Evolutionary conservation across 2,797 vertebrate species (phyloP).

Genomic region (Nyctibius grandis): DNA sequence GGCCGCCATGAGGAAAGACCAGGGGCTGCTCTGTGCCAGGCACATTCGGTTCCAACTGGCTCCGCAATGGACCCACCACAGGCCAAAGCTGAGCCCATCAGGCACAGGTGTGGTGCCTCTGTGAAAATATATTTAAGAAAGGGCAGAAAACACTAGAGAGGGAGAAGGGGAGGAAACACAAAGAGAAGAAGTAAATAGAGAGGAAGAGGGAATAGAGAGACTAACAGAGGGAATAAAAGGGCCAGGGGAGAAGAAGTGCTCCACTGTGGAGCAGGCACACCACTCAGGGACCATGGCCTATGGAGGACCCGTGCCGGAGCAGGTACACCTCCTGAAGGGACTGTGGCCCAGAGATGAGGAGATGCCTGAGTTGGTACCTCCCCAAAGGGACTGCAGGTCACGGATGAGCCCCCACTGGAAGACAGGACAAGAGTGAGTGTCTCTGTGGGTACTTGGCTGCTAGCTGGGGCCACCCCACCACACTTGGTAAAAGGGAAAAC

Average conservation of each 20-base stretch:
- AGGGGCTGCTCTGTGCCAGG: not conserved
- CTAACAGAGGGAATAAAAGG: not conserved
- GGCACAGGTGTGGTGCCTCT: fast-evolving
- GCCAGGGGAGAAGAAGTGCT: not conserved
- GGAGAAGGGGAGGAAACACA: not conserved
- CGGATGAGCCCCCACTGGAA: not conserved
- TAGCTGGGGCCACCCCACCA: not conserved
- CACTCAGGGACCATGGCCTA: not conserved
- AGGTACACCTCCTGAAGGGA: not conserved
- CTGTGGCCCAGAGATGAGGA: not conserved
- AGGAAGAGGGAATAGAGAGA: not conserved
- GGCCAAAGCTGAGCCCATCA: not conserved
- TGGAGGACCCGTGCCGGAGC: not conserved
- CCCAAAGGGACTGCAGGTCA: not conserved
- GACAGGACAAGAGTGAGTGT: not conserved
- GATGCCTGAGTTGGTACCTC: fast-evolving
- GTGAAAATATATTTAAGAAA: not conserved
- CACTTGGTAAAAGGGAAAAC: not conserved
- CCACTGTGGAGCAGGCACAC: not conserved
- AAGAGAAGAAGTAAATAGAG: not conserved
- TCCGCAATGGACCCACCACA: not conserved
- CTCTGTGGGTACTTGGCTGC: not conserved
- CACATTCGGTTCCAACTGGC: not conserved
- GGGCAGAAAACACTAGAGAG: not conserved
- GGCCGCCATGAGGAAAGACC: not conserved